Evolutionary conservation across 37 sponge, comb jelly and placozoan species (phyloP), one percentile per base, ranked within the genome.

Genomic region (Cliona cf. orientalis): DNA sequence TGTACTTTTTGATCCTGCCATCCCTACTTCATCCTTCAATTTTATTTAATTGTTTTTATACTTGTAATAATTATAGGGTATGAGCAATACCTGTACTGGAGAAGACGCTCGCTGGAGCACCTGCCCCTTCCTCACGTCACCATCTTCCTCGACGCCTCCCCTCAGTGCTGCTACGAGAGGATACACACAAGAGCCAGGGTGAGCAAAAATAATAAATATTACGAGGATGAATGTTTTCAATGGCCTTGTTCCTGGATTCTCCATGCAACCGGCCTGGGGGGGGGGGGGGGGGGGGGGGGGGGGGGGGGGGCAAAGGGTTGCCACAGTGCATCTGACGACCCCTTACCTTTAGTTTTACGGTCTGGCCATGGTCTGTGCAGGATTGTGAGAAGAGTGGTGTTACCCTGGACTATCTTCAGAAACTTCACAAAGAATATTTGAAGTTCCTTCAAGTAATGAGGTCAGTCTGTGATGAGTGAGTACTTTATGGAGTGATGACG

Each of bases 371-470:
- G n/a, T n/a, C n/a, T n/a, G n/a, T 36, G 7, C 53, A 94, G 94
- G 80, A 90, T 6, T 95, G 93, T 86, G 96, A 95, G 78, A n/a
- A n/a, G n/a, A 58, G 79, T 31, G 87, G 90, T 43, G 86, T 95
- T 9, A 78, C 93, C 4, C 69, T 92, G 57, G 90, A 86, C 42
- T 95, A 95, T 69, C 89, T 94, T 21, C 39, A 80, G 55, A 84
- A 80, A 36, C 81, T 94, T 5, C 78, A 94, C 45, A 49, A 62
- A 25, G 91, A 91, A 56, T 94, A 91, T 60, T 42, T 77, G 3
- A 44, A 53, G 42, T 91, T 91, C 26, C 65, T 84, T 21, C 46
- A 68, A 23, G 41, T 46, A 36, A 78, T 90, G 75, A 69, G 46
- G 91, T 89, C 29, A 33, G 74, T 70, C 25, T n/a, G n/a, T n/a